Base-by-base conservation (phyloP, 2,888 invertebrate species). In the Anticlea derivata region DNA sequence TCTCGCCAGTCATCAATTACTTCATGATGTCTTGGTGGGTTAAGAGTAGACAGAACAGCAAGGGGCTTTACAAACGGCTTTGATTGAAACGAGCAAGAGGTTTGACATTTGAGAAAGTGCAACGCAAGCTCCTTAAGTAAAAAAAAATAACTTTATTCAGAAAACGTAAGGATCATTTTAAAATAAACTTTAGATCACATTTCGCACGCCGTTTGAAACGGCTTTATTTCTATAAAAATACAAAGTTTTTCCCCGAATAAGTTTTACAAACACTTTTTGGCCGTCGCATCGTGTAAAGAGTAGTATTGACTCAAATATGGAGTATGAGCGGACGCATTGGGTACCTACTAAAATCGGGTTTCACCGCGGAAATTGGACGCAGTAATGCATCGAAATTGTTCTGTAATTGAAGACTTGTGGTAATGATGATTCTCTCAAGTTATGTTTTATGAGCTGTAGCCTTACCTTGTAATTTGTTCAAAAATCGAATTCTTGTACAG, bases 281-380 rank as follows among this genome's bases (percentile, higher is more conserved):
- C 11, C 5, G 41, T 31, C 23, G 5, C 1, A 41, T 31, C 23
- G 5, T 1, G 35, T 33, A 48, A 37, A 48, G 35, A 49, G 35
- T 20, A 30, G 49, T 33, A 43, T 27, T 38, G 31, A 33, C 17
- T 43, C 30, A 49, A 43, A 31, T 49, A 49, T 26, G 33, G 17
- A 26, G 20, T 38, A 33, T 33, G 29, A 8, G 17, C 50, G 29
- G 33, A 23, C 57, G 17, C 57, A 50, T 59, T 55, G 50, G 49
- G 44, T 40, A n/a, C n/a, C n/a, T n/a, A 60, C 44, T 56, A 59
- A 56, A 62, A 52, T 60, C 47, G 41, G 45, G 59, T 58, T 61
- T 55, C 51, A 35, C 34, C 39, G 54, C 54, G 50, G 58, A 60
- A 61, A 59, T 51, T 40, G 54, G 45, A 37, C 41, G 51, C 50